Percentiles rank a stretch among this genome's conserved stretches.
These are phyloP conservation scores for Sinocyclocheilus anshuiensis DNA, from an alignment of 2,113 vertebrate genomes.

Conservation along the genomic window DNA sequence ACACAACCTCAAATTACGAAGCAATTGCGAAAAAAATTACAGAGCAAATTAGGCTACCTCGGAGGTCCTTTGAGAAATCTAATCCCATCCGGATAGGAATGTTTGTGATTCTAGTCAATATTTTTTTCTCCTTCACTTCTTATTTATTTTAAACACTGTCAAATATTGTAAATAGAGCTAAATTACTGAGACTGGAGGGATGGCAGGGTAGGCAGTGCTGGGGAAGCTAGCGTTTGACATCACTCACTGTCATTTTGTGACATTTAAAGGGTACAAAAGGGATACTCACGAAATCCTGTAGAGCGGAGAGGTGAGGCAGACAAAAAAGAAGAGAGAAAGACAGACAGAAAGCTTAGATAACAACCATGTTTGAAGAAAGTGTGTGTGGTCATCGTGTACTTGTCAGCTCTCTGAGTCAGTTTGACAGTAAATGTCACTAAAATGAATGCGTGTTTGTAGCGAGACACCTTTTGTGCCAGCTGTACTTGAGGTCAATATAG, in stretches of 20 bases:
- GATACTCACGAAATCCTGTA: slow-evolving; percentile 90
- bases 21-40: neutral
- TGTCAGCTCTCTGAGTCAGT: slow-evolving; percentile 26
- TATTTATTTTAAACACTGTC: neutral
- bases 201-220: neutral
- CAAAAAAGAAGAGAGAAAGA: slow-evolving; percentile 53
- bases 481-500: slow-evolving; percentile 39
- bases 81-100: neutral
- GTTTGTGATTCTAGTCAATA: neutral
- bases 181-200: slow-evolving; percentile 1
- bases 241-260: slow-evolving; percentile 2
- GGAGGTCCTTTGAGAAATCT: neutral
- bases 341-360: slow-evolving; percentile 37
- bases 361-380: neutral
- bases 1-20: neutral
- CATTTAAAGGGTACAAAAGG: slow-evolving; percentile 32
- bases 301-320: slow-evolving; percentile 48
- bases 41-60: neutral
- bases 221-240: slow-evolving; percentile 28
- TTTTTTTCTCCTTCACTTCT: neutral
- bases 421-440: slow-evolving; percentile 41
- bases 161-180: neutral
- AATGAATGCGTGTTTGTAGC: slow-evolving; percentile 17
- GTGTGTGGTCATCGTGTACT: slow-evolving; percentile 34
- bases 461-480: slow-evolving; percentile 34